These are phyloP conservation scores for Pogonomyrmex californicus DNA, from an alignment of 1,140 invertebrate species.

Conservation along the genomic window DNA sequence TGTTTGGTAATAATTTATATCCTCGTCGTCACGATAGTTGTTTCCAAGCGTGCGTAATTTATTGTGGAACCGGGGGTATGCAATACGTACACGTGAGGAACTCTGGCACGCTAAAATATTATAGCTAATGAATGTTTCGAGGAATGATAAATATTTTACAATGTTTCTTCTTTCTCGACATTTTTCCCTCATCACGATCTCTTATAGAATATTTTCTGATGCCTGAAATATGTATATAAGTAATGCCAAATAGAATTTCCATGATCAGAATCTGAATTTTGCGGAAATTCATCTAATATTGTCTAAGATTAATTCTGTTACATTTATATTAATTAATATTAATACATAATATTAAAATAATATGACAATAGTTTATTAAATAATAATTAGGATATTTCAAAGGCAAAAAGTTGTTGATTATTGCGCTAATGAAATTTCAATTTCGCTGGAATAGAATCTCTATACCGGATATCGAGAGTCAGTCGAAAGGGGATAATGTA, in stretches of 20 bases:
- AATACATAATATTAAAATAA: background rate
- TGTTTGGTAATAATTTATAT: slow-evolving; percentile 26
- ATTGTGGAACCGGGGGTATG: slow-evolving; percentile 14
- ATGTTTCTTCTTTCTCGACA: slow-evolving; percentile 31
- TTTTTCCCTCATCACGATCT: slow-evolving; percentile 24
- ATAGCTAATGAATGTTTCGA: slow-evolving; percentile 26
- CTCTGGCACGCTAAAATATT: slow-evolving; percentile 43
- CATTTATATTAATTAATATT: background rate
- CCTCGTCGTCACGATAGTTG: slow-evolving; percentile 1
- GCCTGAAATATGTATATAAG: background rate
- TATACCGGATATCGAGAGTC: background rate
- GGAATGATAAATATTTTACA: slow-evolving; percentile 36
- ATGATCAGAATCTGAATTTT: background rate
- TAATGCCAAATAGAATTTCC: background rate
- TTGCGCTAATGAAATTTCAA: background rate
- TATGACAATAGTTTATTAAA: background rate
- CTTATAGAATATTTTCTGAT: background rate
- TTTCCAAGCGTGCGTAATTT: slow-evolving; percentile 39
- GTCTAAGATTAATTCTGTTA: background rate
- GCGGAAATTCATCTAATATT: background rate
- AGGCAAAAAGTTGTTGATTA: background rate
- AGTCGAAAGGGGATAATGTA: slow-evolving; percentile 7
- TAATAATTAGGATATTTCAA: background rate
- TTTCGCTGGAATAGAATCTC: slow-evolving; percentile 1
- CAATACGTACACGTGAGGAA: slow-evolving; percentile 11